phyloP scores from a whole-genome alignment of 1,140 invertebrate genomes.

The Cecropterus lyciades region DNA sequence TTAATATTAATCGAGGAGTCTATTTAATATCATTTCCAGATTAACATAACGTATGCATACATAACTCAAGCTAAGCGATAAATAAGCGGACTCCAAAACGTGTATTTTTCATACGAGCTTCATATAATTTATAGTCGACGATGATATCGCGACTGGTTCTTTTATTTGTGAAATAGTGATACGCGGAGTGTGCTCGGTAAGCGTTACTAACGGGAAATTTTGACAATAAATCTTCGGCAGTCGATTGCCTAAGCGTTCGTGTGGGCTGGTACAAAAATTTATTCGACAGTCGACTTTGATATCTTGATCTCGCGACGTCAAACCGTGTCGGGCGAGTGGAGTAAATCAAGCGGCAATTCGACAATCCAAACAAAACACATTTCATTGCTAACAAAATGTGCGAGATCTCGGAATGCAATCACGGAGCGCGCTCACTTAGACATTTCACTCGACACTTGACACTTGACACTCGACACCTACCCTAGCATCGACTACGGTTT shows the following conservation, averaged over 20 bases:
- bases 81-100: slow-evolving; percentile 78
- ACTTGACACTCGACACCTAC: slow-evolving; percentile 69
- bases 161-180: slow-evolving; percentile 84
- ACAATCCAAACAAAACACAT: slow-evolving; percentile 43
- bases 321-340: slow-evolving; percentile 52
- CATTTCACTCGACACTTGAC: slow-evolving; percentile 4
- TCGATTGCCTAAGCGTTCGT: slow-evolving; percentile 82
- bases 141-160: slow-evolving; percentile 83
- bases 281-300: slow-evolving; percentile 77
- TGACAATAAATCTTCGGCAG: slow-evolving; percentile 81
- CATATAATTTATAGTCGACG: slow-evolving; percentile 82
- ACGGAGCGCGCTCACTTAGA: slow-evolving; percentile 54
- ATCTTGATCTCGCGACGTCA: slow-evolving; percentile 75
- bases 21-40: slow-evolving; percentile 59
- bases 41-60: slow-evolving; percentile 75
- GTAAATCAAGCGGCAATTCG: slow-evolving; percentile 53
- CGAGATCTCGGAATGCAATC: slow-evolving; percentile 44
- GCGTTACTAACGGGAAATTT: slow-evolving; percentile 84
- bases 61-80: slow-evolving; percentile 77
- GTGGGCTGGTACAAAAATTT: slow-evolving; percentile 79
- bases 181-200: slow-evolving; percentile 80
- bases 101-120: slow-evolving; percentile 81
- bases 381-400: slow-evolving; percentile 42
- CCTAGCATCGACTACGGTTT: slow-evolving; percentile 60
- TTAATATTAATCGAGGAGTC: slow-evolving; percentile 67